Evolutionary conservation across 2,888 invertebrate species (phyloP).

Genomic region (Lasioglossum oenotherae): DNA sequence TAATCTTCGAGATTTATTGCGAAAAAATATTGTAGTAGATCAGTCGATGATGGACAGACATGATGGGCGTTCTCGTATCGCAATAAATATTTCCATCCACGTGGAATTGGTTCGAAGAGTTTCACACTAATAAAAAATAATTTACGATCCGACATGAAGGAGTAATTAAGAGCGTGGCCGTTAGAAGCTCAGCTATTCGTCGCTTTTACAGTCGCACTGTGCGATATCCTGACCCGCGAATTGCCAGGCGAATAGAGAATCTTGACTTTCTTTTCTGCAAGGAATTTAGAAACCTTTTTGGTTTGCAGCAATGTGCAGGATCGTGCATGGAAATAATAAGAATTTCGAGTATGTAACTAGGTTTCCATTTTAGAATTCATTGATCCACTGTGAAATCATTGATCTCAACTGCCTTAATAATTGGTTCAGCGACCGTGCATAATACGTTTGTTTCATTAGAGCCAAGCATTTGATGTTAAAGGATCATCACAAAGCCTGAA

Average conservation of each 20-base stretch:
- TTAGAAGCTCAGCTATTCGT: not conserved
- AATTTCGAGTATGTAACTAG: not conserved
- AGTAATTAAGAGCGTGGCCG: conserved; percentile 5
- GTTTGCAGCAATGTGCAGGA: not conserved
- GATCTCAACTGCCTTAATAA: not conserved
- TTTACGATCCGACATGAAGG: not conserved
- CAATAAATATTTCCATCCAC: not conserved
- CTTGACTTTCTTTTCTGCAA: not conserved
- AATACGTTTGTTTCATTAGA: not conserved
- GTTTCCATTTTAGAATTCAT: not conserved
- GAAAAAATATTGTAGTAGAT: not conserved
- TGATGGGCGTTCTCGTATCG: not conserved
- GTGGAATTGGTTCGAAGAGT: not conserved
- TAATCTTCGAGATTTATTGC: too few species aligned
- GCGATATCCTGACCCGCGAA: not conserved
- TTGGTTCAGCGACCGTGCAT: not conserved
- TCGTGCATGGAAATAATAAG: not conserved
- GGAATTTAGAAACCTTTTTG: conserved; percentile 1
- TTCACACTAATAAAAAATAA: conserved; percentile 3
- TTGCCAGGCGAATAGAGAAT: not conserved
- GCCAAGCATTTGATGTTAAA: too few species aligned
- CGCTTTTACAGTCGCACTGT: not conserved
- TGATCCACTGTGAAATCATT: not conserved
- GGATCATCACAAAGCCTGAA: not conserved
- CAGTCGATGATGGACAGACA: not conserved